Conservation (phyloP, 2,888 invertebrate species). For the Chrysopilus asiliformis region DNA sequence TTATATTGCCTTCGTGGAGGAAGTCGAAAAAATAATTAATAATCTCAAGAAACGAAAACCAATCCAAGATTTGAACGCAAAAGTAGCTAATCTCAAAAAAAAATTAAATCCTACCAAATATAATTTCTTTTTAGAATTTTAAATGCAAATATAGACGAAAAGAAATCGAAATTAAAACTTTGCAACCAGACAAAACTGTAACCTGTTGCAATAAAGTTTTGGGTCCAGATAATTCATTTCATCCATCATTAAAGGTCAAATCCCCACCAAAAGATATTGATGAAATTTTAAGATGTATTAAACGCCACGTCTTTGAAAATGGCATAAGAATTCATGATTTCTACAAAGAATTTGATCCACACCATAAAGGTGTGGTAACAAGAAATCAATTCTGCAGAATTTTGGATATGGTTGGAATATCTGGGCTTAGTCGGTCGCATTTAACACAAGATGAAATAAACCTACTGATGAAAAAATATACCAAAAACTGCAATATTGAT, state of each 20-base stretch:
- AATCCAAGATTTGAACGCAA: too few relatives aligned
- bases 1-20: constrained; percentile 59
- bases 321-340: constrained; percentile 53
- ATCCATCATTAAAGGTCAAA: constrained; percentile 42
- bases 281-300: constrained; percentile 34
- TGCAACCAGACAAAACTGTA: too few relatives aligned
- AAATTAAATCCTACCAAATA: too few relatives aligned
- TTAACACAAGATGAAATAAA: constrained; percentile 49
- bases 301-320: constrained; percentile 50
- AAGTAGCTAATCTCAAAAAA: too few relatives aligned
- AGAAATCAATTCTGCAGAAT: constrained; percentile 58
- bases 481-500: constrained; percentile 54
- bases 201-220: too few relatives aligned
- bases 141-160: too few relatives aligned
- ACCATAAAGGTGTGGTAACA: constrained; percentile 54
- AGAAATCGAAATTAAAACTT: too few relatives aligned
- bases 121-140: too few relatives aligned
- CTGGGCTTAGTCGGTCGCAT: constrained; percentile 40
- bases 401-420: constrained; percentile 51
- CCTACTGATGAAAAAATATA: constrained; percentile 50
- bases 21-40: constrained; percentile 53
- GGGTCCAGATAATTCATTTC: constrained; percentile 41
- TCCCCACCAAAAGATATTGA: constrained; percentile 15
- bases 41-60: too few relatives aligned
- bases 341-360: constrained; percentile 56